Percentiles rank a stretch among this genome's conserved stretches.
Evolutionary conservation across 1,140 invertebrate genomes (phyloP).

Genomic region (Penaeus indicus): DNA sequence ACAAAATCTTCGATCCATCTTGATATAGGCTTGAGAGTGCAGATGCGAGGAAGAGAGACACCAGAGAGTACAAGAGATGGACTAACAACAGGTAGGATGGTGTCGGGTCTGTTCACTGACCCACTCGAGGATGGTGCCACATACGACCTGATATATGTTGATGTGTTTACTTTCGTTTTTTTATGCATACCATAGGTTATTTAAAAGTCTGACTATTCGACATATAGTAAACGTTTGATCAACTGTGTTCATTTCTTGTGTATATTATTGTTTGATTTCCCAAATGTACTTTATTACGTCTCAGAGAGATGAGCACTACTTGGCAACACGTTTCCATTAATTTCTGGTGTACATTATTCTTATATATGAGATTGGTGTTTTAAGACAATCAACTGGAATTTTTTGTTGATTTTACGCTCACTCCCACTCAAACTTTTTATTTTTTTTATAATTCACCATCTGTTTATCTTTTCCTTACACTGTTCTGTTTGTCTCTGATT

Average conservation of each 20-base stretch:
- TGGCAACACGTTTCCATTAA: too few species aligned
- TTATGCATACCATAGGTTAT: too few species aligned
- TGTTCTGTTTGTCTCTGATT: not conserved
- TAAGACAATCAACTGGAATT: too few species aligned
- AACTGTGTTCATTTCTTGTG: too few species aligned
- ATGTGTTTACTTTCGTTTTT: not conserved
- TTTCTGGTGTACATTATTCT: too few species aligned
- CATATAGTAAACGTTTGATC: too few species aligned
- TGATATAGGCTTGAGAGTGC: not conserved
- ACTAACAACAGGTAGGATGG: not conserved
- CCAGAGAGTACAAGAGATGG: not conserved
- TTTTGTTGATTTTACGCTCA: too few species aligned
- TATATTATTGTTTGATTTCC: too few species aligned
- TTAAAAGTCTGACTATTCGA: too few species aligned
- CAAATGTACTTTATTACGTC: too few species aligned
- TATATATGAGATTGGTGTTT: too few species aligned
- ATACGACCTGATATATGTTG: not conserved
- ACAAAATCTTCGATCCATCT: conserved; percentile 4
- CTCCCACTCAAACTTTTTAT: not conserved
- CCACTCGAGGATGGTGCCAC: conserved; percentile 9
- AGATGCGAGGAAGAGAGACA: conserved; percentile 16
- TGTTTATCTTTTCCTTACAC: not conserved
- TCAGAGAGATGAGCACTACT: too few species aligned
- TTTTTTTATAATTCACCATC: not conserved
- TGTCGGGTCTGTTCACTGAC: conserved; percentile 1